Evolutionary conservation across 1,140 invertebrate species (phyloP).

Genomic region (Paracyclopina nana): DNA sequence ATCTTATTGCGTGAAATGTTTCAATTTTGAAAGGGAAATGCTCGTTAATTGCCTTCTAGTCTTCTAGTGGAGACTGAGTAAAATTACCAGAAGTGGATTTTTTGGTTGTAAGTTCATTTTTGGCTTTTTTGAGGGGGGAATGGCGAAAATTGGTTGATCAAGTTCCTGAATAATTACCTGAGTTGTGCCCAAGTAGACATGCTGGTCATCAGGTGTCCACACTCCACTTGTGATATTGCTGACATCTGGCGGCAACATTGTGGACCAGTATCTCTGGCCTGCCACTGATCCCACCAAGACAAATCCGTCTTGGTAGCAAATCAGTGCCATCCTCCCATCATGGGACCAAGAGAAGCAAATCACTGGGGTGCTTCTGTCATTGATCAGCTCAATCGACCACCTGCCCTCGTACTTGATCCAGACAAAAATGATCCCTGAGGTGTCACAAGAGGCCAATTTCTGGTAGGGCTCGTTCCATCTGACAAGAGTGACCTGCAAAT

Average conservation of each 20-base stretch:
- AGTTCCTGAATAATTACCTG: not conserved
- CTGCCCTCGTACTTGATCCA: slow-evolving; percentile 98
- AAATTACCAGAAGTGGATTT: no score
- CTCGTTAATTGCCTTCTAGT: no score
- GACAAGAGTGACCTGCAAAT: slow-evolving; percentile 66
- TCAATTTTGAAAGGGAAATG: no score
- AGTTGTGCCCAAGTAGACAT: slow-evolving; percentile 32
- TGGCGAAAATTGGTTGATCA: not conserved
- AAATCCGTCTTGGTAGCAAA: slow-evolving; percentile 94
- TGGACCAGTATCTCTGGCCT: slow-evolving; percentile 94
- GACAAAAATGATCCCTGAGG: slow-evolving; percentile 91
- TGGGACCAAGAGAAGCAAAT: slow-evolving; percentile 96
- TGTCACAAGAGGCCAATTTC: slow-evolving; percentile 91
- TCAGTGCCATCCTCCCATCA: slow-evolving; percentile 90
- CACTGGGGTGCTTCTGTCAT: slow-evolving; percentile 86
- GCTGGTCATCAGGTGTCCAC: slow-evolving; percentile 93
- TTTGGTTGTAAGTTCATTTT: not conserved
- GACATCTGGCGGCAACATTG: slow-evolving; percentile 80
- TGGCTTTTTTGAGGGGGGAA: not conserved
- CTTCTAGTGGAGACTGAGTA: no score
- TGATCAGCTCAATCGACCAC: slow-evolving; percentile 97
- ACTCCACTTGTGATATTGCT: slow-evolving; percentile 53
- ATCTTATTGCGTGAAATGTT: no score
- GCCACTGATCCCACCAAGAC: slow-evolving; percentile 87
- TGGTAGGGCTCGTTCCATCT: slow-evolving; percentile 99